A percentile compares a stretch with the other conserved stretches of the same genome.
These are phyloP conservation scores for Patiria pectinifera DNA, from an alignment of 53 echinoderm and acorn worm genomes.

Conservation along the genomic window DNA sequence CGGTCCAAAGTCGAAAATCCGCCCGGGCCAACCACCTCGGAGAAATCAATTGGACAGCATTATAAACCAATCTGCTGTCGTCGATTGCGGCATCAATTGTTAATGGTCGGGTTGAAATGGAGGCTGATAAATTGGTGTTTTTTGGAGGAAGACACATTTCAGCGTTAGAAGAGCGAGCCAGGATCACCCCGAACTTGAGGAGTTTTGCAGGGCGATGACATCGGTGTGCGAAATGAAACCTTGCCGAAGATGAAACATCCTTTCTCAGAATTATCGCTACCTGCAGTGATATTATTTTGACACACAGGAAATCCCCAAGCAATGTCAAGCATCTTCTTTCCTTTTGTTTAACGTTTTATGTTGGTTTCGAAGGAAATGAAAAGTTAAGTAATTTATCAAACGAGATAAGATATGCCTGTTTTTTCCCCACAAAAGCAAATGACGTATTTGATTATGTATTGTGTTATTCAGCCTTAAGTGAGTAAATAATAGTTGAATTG, in stretches of 20 bases:
- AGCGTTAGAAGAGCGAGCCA: background rate
- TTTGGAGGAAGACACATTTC: background rate
- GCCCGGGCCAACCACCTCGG: background rate
- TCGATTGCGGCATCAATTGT: constrained; percentile 11
- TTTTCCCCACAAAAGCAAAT: too few relatives aligned
- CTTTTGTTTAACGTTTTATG: too few relatives aligned
- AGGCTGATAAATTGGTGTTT: background rate
- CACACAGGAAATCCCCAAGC: too few relatives aligned
- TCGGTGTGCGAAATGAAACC: background rate
- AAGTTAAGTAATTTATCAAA: too few relatives aligned
- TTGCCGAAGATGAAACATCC: background rate
- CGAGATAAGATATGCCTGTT: too few relatives aligned
- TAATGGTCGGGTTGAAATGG: background rate
- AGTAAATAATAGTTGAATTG: too few relatives aligned
- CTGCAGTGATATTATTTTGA: too few relatives aligned
- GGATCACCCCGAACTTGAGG: background rate
- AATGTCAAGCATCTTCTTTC: too few relatives aligned
- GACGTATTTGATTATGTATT: too few relatives aligned
- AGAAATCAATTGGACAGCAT: constrained; percentile 24
- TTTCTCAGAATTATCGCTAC: background rate
- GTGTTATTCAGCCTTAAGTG: too few relatives aligned
- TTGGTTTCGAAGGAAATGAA: too few relatives aligned
- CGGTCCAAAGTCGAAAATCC: constrained; percentile 12
- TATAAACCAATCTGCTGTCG: background rate
- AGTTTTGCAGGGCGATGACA: background rate